Percentiles rank a stretch among this genome's conserved stretches.
Conservation (phyloP, 2,113 vertebrate genomes). For the Rhinopomastus cyanomelas region DNA sequence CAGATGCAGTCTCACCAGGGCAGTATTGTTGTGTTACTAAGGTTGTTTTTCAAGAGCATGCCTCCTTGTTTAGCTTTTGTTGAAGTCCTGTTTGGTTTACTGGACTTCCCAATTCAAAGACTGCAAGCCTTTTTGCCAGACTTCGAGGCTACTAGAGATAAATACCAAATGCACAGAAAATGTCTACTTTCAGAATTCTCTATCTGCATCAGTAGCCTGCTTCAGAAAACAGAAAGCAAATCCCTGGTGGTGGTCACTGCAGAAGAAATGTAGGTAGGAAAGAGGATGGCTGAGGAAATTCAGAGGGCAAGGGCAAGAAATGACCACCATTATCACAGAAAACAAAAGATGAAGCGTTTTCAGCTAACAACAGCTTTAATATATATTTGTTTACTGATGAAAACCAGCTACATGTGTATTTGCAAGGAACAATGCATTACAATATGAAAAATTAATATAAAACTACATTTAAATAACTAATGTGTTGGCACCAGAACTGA, state of each 20-base stretch:
- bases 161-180: neutral
- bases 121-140: neutral
- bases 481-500: constrained; percentile 43
- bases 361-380: constrained; percentile 20
- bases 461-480: constrained; percentile 67
- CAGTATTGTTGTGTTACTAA: neutral
- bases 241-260: neutral
- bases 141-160: neutral
- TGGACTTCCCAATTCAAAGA: neutral
- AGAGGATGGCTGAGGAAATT: neutral
- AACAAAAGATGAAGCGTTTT: constrained; percentile 23
- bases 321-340: neutral
- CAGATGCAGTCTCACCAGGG: no score
- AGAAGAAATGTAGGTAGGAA: neutral
- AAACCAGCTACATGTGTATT: constrained; percentile 25
- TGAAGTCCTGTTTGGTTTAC: neutral
- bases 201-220: neutral
- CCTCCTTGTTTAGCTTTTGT: neutral
- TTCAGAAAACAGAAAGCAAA: neutral
- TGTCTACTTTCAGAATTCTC: neutral
- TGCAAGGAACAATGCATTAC: constrained; percentile 48
- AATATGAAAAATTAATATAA: constrained; percentile 66
- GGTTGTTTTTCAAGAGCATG: neutral
- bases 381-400: constrained; percentile 29
- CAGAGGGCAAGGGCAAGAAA: neutral